These are phyloP conservation scores for Limnothrissa miodon DNA, from an alignment of 2,113 vertebrate species.

Conservation along the genomic window DNA sequence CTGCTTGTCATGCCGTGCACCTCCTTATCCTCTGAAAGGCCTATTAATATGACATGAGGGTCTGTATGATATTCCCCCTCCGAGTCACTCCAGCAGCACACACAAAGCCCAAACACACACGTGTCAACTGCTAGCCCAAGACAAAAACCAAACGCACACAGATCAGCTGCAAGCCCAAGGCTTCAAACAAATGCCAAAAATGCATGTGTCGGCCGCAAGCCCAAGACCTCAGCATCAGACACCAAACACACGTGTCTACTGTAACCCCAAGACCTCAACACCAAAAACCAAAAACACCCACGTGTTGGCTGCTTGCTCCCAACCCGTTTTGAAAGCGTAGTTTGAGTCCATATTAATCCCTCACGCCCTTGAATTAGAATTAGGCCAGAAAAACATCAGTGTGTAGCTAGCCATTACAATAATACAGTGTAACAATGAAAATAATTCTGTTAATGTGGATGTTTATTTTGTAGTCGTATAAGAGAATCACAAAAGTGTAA, in stretches of 20 bases:
- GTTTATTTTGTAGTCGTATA: not conserved
- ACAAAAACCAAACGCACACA: not conserved
- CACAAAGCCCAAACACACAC: too few relatives aligned
- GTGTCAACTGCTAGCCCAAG: not conserved
- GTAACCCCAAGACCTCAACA: too few relatives aligned
- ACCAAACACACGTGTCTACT: too few relatives aligned
- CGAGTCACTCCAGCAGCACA: not conserved
- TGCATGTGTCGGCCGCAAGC: too few relatives aligned
- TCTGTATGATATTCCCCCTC: not conserved
- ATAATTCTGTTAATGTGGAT: not conserved
- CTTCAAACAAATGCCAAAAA: too few relatives aligned
- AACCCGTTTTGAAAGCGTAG: not conserved
- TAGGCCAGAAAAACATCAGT: not conserved
- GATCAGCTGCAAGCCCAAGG: too few relatives aligned
- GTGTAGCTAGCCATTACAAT: not conserved
- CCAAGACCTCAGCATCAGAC: too few relatives aligned
- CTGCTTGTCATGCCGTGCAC: not conserved
- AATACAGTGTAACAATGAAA: not conserved
- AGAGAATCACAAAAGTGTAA: not conserved
- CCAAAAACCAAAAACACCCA: not conserved
- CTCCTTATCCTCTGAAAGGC: not conserved
- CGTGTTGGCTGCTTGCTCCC: not conserved
- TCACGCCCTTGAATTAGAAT: not conserved
- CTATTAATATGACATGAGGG: constrained; percentile 10
- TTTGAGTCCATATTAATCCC: not conserved